Percentiles rank a stretch among this genome's conserved stretches.
phyloP scores from a whole-genome alignment of 2,797 vertebrate species.

The Pterois miles region DNA sequence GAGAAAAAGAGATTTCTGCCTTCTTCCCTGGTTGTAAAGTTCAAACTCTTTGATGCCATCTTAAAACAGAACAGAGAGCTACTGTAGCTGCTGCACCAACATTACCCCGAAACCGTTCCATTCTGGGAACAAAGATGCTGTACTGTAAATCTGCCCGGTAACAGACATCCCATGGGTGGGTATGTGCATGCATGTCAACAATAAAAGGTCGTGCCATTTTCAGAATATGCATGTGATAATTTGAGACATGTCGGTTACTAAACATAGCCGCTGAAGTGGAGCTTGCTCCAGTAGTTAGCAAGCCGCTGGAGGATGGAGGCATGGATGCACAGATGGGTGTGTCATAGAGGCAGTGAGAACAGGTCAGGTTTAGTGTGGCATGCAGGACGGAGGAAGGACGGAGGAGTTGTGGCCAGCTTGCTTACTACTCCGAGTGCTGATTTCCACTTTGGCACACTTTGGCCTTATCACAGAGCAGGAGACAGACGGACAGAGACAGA shows the following conservation, averaged over 20 bases:
- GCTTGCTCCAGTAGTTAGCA: constrained; percentile 58
- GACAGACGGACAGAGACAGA: constrained; percentile 37
- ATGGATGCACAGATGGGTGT: constrained; percentile 58
- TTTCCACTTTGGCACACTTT: constrained; percentile 62
- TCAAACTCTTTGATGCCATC: constrained; percentile 53
- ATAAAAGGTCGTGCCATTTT: constrained; percentile 68
- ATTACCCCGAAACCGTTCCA: constrained; percentile 51
- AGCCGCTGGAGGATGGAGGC: constrained; percentile 53
- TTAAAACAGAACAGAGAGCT: constrained; percentile 38
- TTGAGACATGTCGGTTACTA: constrained; percentile 70
- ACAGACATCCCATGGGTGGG: constrained; percentile 62
- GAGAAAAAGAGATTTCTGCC: constrained; percentile 35
- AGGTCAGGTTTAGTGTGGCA: constrained; percentile 57
- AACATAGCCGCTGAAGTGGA: constrained; percentile 61
- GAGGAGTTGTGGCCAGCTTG: constrained; percentile 49
- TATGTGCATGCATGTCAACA: constrained; percentile 69
- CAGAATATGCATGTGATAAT: constrained; percentile 69
- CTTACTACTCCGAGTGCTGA: constrained; percentile 56
- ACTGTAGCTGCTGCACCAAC: constrained; percentile 36
- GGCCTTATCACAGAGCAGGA: constrained; percentile 40
- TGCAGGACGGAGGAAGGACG: constrained; percentile 46
- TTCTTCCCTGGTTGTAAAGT: constrained; percentile 42
- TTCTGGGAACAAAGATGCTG: constrained; percentile 58
- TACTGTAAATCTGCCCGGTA: constrained; percentile 69
- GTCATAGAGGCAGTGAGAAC: constrained; percentile 53